Conservation (phyloP, 2,113 vertebrate species). For the Stomatorhinus ivindoensis region DNA sequence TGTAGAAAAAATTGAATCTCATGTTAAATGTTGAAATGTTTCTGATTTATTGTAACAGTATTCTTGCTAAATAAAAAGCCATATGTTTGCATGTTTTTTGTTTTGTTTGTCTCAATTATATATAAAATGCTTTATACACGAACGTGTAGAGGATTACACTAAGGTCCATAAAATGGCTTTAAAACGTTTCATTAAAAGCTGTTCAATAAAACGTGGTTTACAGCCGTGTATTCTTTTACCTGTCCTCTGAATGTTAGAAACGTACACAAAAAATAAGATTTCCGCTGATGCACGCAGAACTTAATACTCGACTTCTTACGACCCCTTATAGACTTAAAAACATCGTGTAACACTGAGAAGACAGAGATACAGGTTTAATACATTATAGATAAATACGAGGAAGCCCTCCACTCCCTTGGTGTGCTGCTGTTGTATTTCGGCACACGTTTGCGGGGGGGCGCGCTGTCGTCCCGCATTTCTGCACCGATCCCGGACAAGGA, state of each 20-base stretch:
- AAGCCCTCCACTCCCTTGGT: not conserved
- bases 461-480: not conserved
- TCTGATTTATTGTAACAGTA: constrained; percentile 51
- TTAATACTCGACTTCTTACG: not conserved
- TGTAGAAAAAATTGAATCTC: constrained; percentile 34
- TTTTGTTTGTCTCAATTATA: constrained; percentile 13
- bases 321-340: not conserved
- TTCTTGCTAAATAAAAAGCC: constrained; percentile 60
- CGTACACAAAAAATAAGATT: not conserved
- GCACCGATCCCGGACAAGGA: not conserved
- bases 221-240: not conserved
- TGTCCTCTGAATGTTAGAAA: not conserved
- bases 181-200: constrained; percentile 19
- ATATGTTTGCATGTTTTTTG: constrained; percentile 46
- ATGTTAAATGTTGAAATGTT: constrained; percentile 45
- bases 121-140: constrained; percentile 19
- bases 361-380: not conserved
- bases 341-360: not conserved
- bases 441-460: not conserved
- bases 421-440: not conserved
- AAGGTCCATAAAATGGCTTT: constrained; percentile 11
- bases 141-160: constrained; percentile 14
- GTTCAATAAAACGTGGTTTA: constrained; percentile 10
- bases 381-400: not conserved
- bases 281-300: not conserved